Conservation (phyloP, 2,113 vertebrate species). For the Clupea harengus region DNA sequence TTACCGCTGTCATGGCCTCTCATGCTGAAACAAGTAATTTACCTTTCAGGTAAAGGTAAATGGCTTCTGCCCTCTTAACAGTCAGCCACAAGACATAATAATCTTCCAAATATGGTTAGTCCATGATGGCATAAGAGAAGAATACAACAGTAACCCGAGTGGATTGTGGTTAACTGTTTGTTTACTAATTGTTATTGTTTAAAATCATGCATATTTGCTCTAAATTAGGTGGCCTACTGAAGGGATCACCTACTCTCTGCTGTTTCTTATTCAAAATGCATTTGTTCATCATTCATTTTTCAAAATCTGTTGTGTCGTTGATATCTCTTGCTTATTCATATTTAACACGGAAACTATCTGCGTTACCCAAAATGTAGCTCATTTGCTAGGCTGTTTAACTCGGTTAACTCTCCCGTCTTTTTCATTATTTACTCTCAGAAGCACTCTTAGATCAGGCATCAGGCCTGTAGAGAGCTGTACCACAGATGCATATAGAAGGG, state of each 20-base stretch:
- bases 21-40: background rate
- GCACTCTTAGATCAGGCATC: background rate
- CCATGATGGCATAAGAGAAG: background rate
- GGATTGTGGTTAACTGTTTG: background rate
- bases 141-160: background rate
- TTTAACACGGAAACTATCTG: background rate
- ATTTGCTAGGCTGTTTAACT: background rate
- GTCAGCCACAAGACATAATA: background rate
- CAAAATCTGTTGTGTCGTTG: background rate
- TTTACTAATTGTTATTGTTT: background rate
- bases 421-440: background rate
- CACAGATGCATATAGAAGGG: background rate
- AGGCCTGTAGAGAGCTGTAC: background rate
- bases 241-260: background rate
- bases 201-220: background rate
- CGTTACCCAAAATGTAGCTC: background rate
- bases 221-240: background rate
- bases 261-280: background rate
- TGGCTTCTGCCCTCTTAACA: background rate
- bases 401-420: background rate
- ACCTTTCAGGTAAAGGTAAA: background rate
- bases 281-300: background rate
- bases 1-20: background rate
- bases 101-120: background rate
- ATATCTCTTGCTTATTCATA: slow-evolving; percentile 3